These are phyloP conservation scores for Labeo rohita DNA, from an alignment of 2,113 vertebrate species.

Conservation along the genomic window DNA sequence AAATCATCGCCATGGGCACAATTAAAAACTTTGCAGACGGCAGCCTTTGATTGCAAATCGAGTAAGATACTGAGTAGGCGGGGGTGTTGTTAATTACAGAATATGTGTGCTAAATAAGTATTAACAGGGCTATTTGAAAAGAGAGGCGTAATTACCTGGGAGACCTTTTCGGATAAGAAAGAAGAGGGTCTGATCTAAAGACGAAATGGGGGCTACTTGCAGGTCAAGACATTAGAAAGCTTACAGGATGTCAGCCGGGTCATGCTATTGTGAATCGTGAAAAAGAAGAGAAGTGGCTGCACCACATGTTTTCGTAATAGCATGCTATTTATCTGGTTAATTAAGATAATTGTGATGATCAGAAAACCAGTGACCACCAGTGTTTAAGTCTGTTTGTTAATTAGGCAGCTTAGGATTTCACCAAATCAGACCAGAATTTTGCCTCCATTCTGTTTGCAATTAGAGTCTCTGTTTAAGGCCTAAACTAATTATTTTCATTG, in stretches of 20 bases:
- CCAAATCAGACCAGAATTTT: not conserved
- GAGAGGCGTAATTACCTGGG: conserved; percentile 62
- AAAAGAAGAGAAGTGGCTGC: not conserved
- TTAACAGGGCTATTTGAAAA: conserved; percentile 83
- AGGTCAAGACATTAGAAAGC: conserved; percentile 19
- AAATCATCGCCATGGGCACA: conserved; percentile 96
- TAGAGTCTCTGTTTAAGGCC: not conserved
- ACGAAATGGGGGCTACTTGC: conserved; percentile 56
- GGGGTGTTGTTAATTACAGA: conserved; percentile 91
- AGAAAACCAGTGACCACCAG: conserved; percentile 2
- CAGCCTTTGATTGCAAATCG: conserved; percentile 92
- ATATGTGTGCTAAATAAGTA: conserved; percentile 77
- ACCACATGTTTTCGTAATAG: not conserved
- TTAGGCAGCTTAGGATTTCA: conserved; percentile 10
- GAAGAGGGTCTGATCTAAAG: conserved; percentile 68
- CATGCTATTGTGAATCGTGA: not conserved
- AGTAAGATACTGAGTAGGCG: conserved; percentile 88
- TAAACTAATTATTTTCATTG: conserved; percentile 15
- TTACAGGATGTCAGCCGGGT: not conserved
- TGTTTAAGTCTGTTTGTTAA: conserved; percentile 7
- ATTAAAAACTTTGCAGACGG: conserved; percentile 99
- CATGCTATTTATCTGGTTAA: not conserved
- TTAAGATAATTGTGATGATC: not conserved
- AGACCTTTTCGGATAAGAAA: conserved; percentile 65
- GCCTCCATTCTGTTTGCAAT: not conserved